Percentiles rank a stretch among this genome's conserved stretches.
Evolutionary conservation across 2,888 invertebrate species (phyloP).

Genomic region (Cremastinae sp.): DNA sequence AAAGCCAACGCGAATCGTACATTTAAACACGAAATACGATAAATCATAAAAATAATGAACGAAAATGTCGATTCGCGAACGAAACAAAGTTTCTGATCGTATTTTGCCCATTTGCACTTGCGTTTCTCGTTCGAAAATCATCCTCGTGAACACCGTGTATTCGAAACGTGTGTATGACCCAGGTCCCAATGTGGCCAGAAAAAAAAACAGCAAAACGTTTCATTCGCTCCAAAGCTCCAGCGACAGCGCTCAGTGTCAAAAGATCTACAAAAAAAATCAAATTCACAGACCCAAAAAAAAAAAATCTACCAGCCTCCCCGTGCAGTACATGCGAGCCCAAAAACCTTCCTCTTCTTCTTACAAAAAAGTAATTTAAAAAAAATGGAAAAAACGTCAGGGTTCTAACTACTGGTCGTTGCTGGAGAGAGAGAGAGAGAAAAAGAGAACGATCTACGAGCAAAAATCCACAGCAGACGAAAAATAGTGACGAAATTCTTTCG

Average conservation of each 20-base stretch:
- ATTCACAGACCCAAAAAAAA: background rate
- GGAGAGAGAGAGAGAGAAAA: slow-evolving; percentile 47
- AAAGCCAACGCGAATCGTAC: background rate
- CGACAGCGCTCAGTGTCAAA: background rate
- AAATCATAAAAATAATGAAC: background rate
- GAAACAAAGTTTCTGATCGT: background rate
- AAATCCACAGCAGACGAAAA: slow-evolving; percentile 39
- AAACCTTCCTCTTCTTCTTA: background rate
- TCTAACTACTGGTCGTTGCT: slow-evolving; percentile 56
- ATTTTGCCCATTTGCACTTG: background rate
- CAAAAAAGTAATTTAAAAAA: slow-evolving; percentile 6
- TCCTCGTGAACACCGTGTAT: background rate
- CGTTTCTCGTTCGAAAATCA: slow-evolving; percentile 11
- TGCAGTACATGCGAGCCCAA: slow-evolving; percentile 49
- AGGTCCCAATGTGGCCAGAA: background rate
- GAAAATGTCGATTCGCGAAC: background rate
- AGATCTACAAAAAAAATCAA: background rate
- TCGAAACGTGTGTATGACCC: background rate
- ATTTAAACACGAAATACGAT: slow-evolving; percentile 11
- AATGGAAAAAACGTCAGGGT: slow-evolving; percentile 26
- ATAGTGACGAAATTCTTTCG: too few relatives aligned
- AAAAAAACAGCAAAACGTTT: background rate
- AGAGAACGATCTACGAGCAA: slow-evolving; percentile 21
- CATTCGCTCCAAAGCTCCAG: background rate
- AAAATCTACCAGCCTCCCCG: background rate